Evolutionary conservation across 2,888 invertebrate species (phyloP).

Genomic region (Eretmocerus hayati): DNA sequence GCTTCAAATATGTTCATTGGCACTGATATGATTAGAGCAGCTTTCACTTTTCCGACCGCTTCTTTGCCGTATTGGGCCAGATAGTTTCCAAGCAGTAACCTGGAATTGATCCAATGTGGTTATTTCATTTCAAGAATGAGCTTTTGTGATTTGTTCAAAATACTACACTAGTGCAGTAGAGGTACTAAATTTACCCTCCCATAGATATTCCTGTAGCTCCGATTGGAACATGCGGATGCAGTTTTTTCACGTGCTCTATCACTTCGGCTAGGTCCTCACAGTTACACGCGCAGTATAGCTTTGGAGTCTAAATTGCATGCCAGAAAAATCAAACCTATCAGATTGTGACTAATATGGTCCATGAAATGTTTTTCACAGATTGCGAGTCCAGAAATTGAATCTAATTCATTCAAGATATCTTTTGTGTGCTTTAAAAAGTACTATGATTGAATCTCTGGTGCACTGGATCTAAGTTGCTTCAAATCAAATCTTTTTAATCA

Average conservation of each 20-base stretch:
- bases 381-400: too few relatives aligned
- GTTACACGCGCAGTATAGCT: conserved; percentile 77
- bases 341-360: too few relatives aligned
- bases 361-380: too few relatives aligned
- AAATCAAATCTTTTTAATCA: not conserved
- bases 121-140: not conserved
- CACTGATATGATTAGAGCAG: conserved; percentile 68
- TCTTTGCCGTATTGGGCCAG: conserved; percentile 56
- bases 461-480: too few relatives aligned
- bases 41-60: conserved; percentile 51
- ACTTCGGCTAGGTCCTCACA: conserved; percentile 73
- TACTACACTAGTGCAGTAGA: not conserved
- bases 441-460: too few relatives aligned
- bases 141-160: not conserved
- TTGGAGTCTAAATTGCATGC: conserved; percentile 55
- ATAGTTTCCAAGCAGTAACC: conserved; percentile 63
- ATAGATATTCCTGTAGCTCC: conserved; percentile 77
- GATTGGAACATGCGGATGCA: conserved; percentile 57
- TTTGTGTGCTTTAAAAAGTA: too few relatives aligned
- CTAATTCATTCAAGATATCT: too few relatives aligned
- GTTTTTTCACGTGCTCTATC: conserved; percentile 58
- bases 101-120: conserved; percentile 32
- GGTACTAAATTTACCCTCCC: conserved; percentile 55
- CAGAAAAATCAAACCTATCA: too few relatives aligned
- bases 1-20: conserved; percentile 71